Conservation (phyloP, 2,888 invertebrate species). For the Andrena minutula region DNA sequence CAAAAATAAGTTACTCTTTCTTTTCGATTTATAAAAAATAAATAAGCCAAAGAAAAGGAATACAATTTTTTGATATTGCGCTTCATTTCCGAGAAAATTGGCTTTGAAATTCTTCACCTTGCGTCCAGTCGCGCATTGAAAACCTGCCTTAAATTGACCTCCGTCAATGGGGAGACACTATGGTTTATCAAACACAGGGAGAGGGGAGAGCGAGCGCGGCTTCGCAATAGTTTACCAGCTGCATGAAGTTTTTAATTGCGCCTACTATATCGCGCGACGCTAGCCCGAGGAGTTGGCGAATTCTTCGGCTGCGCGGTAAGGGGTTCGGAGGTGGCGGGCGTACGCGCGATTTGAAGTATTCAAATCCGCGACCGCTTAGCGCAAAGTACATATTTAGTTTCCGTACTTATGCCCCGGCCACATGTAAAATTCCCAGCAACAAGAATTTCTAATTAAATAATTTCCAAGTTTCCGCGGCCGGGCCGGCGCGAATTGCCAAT, state of each 20-base stretch:
- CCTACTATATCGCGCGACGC: background rate
- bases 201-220: background rate
- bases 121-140: background rate
- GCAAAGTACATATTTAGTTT: slow-evolving; percentile 44
- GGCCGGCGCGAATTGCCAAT: slow-evolving; percentile 51
- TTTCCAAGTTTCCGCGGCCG: slow-evolving; percentile 49
- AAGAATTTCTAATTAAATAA: slow-evolving; percentile 65
- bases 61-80: too few species aligned
- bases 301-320: slow-evolving; percentile 3
- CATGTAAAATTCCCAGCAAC: slow-evolving; percentile 49
- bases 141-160: background rate
- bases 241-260: slow-evolving; percentile 10
- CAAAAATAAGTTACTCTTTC: too few species aligned
- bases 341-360: slow-evolving; percentile 17
- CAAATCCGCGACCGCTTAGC: slow-evolving; percentile 39
- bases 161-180: background rate
- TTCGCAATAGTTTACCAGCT: slow-evolving; percentile 6
- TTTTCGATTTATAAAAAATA: too few species aligned
- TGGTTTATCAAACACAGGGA: background rate
- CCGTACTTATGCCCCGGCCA: background rate
- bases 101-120: too few species aligned
- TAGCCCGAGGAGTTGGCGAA: slow-evolving; percentile 13
- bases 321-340: background rate
- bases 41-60: too few species aligned
- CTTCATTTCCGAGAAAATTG: too few species aligned